Evolutionary conservation across 2,113 vertebrate genomes (phyloP).

Genomic region (Promerops cafer): DNA sequence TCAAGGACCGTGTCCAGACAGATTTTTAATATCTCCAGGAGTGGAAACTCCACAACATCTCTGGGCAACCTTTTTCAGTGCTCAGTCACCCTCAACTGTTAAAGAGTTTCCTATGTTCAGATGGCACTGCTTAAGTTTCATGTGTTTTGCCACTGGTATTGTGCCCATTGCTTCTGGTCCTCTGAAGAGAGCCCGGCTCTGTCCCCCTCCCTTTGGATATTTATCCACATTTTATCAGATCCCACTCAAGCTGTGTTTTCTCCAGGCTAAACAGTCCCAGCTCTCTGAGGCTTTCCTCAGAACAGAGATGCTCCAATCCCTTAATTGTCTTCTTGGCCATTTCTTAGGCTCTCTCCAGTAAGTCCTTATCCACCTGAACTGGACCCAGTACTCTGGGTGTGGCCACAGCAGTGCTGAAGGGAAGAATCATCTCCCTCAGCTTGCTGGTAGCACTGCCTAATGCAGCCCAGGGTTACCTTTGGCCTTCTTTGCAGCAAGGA

Average conservation of each 20-base stretch:
- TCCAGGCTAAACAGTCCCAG: neutral
- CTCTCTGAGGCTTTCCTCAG: neutral
- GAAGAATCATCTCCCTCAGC: neutral
- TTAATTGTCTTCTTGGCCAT: neutral
- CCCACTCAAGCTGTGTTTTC: neutral
- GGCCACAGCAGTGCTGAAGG: neutral
- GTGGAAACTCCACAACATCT: neutral
- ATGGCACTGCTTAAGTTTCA: accelerated
- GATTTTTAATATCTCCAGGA: neutral
- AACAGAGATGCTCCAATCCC: neutral
- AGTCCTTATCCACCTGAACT: neutral
- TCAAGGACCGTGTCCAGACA: neutral
- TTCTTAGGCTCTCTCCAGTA: neutral
- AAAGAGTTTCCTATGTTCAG: neutral
- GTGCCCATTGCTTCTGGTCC: neutral
- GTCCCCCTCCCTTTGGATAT: neutral
- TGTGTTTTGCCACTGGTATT: neutral
- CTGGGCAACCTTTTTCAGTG: neutral
- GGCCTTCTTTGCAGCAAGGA: neutral
- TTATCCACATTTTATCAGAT: neutral
- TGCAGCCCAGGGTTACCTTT: neutral
- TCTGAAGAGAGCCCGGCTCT: neutral
- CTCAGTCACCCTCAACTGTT: neutral
- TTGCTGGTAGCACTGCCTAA: neutral
- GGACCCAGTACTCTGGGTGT: neutral